phyloP scores from a whole-genome alignment of 2,797 vertebrate species.

The Staurois parvus region DNA sequence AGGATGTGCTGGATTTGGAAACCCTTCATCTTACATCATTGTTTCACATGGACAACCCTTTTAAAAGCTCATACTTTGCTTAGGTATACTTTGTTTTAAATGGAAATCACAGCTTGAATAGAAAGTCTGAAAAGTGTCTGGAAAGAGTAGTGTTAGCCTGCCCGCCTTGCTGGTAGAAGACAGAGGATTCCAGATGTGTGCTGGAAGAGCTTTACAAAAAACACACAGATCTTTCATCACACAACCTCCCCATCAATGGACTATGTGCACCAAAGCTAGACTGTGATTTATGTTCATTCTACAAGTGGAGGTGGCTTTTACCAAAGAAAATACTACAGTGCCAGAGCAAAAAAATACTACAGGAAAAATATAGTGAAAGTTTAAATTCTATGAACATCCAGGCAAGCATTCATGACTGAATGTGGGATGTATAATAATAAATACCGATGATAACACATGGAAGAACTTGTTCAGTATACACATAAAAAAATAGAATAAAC shows the following conservation, averaged over 20 bases:
- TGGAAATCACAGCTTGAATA: not conserved
- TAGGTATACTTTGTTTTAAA: too few species aligned
- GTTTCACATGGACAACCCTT: too few species aligned
- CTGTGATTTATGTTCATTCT: not conserved
- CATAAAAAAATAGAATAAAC: not conserved
- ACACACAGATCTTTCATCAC: slow-evolving; percentile 12
- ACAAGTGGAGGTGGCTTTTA: not conserved
- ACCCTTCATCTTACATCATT: not conserved
- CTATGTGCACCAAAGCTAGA: slow-evolving; percentile 6
- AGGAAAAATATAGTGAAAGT: not conserved
- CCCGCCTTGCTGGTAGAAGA: slow-evolving; percentile 19
- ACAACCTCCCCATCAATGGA: not conserved
- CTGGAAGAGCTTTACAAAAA: slow-evolving; percentile 2
- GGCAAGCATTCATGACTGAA: not conserved
- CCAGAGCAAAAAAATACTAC: not conserved
- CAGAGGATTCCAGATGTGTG: slow-evolving; percentile 40
- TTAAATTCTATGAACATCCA: not conserved
- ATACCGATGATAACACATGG: not conserved
- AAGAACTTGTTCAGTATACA: not conserved
- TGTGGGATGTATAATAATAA: not conserved
- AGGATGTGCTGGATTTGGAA: too few species aligned
- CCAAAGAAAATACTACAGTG: not conserved
- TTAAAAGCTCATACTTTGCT: too few species aligned
- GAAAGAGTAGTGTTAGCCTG: not conserved
- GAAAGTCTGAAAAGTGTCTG: slow-evolving; percentile 6